phyloP scores from a whole-genome alignment of 1,140 invertebrate species.

The Cyclargus thomasi region DNA sequence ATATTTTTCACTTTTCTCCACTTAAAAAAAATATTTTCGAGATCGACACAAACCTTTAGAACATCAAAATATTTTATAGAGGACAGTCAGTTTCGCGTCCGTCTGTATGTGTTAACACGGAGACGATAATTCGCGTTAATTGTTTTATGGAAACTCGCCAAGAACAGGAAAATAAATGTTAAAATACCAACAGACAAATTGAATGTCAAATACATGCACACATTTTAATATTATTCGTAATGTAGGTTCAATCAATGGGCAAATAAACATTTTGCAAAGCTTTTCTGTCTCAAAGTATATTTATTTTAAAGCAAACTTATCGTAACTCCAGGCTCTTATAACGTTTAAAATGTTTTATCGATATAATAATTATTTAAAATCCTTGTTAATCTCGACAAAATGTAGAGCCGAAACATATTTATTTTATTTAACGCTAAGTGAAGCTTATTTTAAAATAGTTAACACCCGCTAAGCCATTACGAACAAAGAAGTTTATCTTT shows the following conservation, averaged over 20 bases:
- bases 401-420: background rate
- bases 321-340: no score
- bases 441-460: background rate
- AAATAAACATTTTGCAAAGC: background rate
- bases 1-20: no score
- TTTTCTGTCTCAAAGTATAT: no score
- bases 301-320: no score
- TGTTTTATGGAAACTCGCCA: slow-evolving; percentile 11
- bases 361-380: no score
- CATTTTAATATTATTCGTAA: background rate
- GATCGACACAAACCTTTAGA: background rate
- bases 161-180: slow-evolving; percentile 7
- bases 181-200: background rate
- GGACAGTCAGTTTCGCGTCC: background rate
- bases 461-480: background rate
- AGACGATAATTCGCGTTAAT: slow-evolving; percentile 10
- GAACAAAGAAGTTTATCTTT: slow-evolving; percentile 6
- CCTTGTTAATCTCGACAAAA: background rate
- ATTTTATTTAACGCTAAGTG: background rate
- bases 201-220: slow-evolving; percentile 1
- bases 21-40: background rate
- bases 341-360: no score
- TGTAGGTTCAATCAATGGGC: background rate
- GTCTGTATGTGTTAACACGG: background rate
- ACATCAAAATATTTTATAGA: background rate